Base-by-base conservation (phyloP, 2,797 vertebrate species). In the Tympanoctomys barrerae region DNA sequence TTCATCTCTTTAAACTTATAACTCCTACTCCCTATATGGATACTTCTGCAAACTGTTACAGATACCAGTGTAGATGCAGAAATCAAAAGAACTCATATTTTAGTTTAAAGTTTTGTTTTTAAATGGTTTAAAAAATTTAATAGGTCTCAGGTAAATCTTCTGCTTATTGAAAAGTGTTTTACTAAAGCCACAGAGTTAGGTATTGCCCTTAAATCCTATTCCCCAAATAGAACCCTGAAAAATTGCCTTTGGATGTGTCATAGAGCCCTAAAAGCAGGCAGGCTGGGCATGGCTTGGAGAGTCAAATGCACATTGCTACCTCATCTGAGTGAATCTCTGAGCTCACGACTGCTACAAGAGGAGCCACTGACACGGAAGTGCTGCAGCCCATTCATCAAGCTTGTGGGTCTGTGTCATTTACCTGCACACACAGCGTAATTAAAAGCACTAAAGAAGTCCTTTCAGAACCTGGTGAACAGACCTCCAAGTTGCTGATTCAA, bases 21-120 rank as follows among this genome's bases (percentile, higher is more conserved):
- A 89, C 21, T 61, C 78, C 61, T 52, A n/a, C 46, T 78, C 86
- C 75, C 16, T 57, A 13, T 33, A 62, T 33, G 73, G 18, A 16
- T 54, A 91, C 54, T 52, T 93, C 36, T 91, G 80, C 14, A 78
- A 71, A 70, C 90, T 88, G 16, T 61, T 70, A 6, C 2, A 4
- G 19, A 5, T 28, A 75, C 61, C 87, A 77, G 18, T 39, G 16
- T 57, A 95, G 52, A 52, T 87, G 57, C 1, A 46, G 14, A 85
- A 8, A 9, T 95, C 16, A 87, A 85, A 85, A 95, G 3, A 49
- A 92, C 61, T 31, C 11, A 84, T 5, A 78, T 54, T 94, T 49
- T 22, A 86, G 26, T 87, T 78, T 80, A 87, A 31, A 68, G 66
- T 71, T 89, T 79, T 68, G 22, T 11, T 28, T 57, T 75, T 10